These are phyloP conservation scores for Peromyscus melanophrys DNA, from an alignment of 2,797 vertebrate genomes.

Conservation along the genomic window DNA sequence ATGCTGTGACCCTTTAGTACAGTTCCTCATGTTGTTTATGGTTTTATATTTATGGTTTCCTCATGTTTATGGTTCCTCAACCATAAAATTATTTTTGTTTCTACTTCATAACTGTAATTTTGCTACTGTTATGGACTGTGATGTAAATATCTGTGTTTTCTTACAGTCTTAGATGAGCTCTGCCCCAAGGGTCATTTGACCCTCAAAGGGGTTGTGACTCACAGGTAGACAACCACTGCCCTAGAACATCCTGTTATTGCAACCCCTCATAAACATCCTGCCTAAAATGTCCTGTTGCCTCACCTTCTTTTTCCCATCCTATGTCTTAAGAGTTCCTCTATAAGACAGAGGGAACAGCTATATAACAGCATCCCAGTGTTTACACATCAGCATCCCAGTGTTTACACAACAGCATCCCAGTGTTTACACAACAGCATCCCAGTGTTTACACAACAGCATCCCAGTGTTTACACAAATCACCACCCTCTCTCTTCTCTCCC, in stretches of 20 bases:
- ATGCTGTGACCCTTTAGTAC: background rate
- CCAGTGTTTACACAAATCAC: too few species aligned
- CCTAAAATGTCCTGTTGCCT: background rate
- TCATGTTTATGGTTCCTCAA: background rate
- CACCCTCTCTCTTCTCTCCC: background rate
- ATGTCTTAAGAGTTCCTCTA: background rate
- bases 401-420: too few species aligned
- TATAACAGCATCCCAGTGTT: background rate
- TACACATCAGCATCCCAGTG: too few species aligned
- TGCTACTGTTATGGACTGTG: background rate
- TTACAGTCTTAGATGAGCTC: background rate
- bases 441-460: background rate
- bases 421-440: too few species aligned
- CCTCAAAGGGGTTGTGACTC: background rate
- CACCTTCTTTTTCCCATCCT: background rate
- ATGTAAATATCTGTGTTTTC: background rate
- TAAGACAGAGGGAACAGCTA: background rate
- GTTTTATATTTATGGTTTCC: background rate
- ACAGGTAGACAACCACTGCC: background rate
- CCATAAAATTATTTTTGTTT: background rate
- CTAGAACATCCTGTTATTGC: too few species aligned
- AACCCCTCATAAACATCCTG: background rate
- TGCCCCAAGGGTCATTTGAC: background rate
- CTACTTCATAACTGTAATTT: background rate
- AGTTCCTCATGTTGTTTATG: background rate